Conservation (phyloP, 1,140 invertebrate genomes). For the Trichomalopsis sarcophagae region DNA sequence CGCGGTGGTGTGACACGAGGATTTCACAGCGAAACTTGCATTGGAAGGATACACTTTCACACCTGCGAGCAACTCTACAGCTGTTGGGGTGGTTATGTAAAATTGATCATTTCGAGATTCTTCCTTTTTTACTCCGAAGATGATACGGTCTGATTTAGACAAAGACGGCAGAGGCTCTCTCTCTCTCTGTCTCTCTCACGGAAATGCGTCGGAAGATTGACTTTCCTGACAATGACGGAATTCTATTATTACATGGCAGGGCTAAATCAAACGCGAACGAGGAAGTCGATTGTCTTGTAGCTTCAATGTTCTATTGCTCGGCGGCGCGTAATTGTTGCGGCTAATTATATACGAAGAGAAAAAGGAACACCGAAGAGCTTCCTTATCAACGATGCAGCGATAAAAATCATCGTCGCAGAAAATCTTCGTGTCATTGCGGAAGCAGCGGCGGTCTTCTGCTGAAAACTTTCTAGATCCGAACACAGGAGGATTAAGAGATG, state of each 20-base stretch:
- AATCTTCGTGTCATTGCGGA: not conserved
- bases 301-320: constrained; percentile 6
- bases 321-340: constrained; percentile 29
- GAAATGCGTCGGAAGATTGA: constrained; percentile 37
- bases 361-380: not conserved
- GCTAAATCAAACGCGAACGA: constrained; percentile 31
- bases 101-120: too few relatives aligned
- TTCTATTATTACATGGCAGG: constrained; percentile 44
- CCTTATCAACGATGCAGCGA: constrained; percentile 14
- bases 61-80: too few relatives aligned
- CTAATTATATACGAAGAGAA: not conserved
- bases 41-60: too few relatives aligned
- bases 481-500: not conserved
- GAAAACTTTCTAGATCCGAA: not conserved
- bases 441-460: not conserved
- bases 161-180: not conserved
- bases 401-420: not conserved
- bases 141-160: not conserved
- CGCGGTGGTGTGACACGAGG: too few relatives aligned
- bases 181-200: constrained; percentile 24
- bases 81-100: too few relatives aligned
- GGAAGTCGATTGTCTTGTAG: constrained; percentile 44
- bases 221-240: constrained; percentile 53
- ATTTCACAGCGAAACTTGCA: too few relatives aligned
- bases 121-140: not conserved